These are phyloP conservation scores for Agapornis roseicollis DNA, from an alignment of 2,113 vertebrate species.

Conservation along the genomic window DNA sequence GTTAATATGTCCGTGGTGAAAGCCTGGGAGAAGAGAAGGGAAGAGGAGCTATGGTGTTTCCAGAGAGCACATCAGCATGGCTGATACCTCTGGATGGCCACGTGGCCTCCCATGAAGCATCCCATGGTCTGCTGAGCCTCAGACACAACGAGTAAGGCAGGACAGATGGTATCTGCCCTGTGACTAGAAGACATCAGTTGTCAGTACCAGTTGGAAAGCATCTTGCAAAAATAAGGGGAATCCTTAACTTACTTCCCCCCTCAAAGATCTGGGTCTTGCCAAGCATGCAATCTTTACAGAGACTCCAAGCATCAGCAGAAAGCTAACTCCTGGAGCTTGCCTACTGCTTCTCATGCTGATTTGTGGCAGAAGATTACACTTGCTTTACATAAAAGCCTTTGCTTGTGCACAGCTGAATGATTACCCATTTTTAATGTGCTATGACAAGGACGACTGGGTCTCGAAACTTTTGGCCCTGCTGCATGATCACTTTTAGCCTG, in stretches of 20 bases:
- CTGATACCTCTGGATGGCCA: not conserved
- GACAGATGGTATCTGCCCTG: not conserved
- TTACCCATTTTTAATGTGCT: constrained; percentile 22
- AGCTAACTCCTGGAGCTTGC: not conserved
- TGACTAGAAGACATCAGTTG: not conserved
- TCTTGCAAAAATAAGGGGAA: not conserved
- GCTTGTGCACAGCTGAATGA: constrained; percentile 31
- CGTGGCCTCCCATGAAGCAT: fast-evolving
- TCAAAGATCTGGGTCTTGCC: not conserved
- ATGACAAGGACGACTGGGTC: constrained; percentile 48
- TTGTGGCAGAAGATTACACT: not conserved
- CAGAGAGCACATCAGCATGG: not conserved
- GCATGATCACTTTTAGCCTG: constrained; percentile 48
- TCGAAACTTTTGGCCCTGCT: constrained; percentile 31
- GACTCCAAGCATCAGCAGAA: not conserved
- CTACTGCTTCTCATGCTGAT: not conserved
- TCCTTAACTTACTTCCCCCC: not conserved
- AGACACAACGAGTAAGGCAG: fast-evolving
- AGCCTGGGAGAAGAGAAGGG: not conserved
- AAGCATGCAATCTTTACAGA: not conserved
- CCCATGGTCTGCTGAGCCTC: fast-evolving
- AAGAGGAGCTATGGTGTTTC: not conserved
- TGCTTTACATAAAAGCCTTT: constrained; percentile 13
- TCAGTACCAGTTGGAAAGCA: not conserved
- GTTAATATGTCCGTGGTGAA: not conserved